Base-by-base conservation (phyloP, 2,113 vertebrate species). In the Polyodon spathula region DNA sequence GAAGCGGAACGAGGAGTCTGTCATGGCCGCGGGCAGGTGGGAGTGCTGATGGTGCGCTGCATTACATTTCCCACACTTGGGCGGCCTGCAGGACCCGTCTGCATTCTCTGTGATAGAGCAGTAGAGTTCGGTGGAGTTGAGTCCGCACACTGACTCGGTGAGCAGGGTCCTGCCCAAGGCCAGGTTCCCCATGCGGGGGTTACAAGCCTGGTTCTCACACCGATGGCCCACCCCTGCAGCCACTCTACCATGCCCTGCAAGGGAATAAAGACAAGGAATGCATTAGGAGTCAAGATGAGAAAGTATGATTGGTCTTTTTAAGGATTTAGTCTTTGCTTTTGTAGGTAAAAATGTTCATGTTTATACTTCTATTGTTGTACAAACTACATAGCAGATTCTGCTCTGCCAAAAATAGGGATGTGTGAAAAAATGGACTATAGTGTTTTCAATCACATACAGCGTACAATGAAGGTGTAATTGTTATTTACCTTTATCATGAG, bases 131-230 rank as follows among this genome's bases (percentile, higher is more conserved):
- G 87, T 73, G 55, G 74, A 69, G 0, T 76, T 84, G 69, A 62
- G 78, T 39, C 94, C 93, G 0, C 95, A 98, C 14, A 81, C 82
- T 0, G 91, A 92, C 40, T 94, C 85, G 2, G 94, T 92, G 66
- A 65, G 81, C 70, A 99, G 78, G 1, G 67, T 77, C 60, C 94
- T 88, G 12, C 93, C 95, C 9, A 91, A 77, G 0, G 88, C 94
- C 58, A 98, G 70, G 80, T 97, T 94, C 14, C 94, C 96, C 93
- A 97, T 93, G 6, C 84, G 89, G 48, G 96, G 96, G 80, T 96
- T 97, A 75, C 94, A 99, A 64, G 93, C 93, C 43, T 74, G 75
- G 58, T 80, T 92, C 56, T 92, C 92, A 12, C 94, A 95, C 61
- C 83, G 89, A 46, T 77, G 84, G 68, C 77, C 84, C 70, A 27